phyloP scores from a whole-genome alignment of 2,888 invertebrate species.

The Troilus luridus region DNA sequence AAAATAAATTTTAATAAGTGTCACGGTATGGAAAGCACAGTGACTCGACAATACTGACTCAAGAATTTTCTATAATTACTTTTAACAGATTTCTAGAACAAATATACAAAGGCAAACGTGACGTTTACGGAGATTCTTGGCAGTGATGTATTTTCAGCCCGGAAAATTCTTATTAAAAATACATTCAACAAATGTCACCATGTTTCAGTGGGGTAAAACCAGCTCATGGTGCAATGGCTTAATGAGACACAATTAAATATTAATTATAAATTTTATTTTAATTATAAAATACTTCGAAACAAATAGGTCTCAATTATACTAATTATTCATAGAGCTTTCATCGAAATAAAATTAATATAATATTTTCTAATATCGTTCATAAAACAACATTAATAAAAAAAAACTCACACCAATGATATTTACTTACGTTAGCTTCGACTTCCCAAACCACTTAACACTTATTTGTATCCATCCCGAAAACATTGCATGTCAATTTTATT shows the following conservation, averaged over 20 bases:
- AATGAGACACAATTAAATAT: neutral
- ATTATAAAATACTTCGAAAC: neutral
- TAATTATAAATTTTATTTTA: neutral
- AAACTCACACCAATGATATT: neutral
- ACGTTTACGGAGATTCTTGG: neutral
- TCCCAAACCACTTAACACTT: too few relatives aligned
- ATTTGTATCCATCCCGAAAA: too few relatives aligned
- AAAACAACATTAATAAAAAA: neutral
- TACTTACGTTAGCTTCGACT: too few relatives aligned
- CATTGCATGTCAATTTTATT: too few relatives aligned
- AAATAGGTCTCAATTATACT: neutral
- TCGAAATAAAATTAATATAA: neutral
- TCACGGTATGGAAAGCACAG: neutral
- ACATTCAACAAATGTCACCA: neutral
- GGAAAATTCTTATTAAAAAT: neutral
- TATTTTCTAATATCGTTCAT: neutral
- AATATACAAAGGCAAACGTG: neutral
- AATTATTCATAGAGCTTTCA: neutral
- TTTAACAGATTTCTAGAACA: neutral
- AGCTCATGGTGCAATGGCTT: neutral
- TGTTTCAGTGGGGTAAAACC: neutral
- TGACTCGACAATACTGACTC: neutral
- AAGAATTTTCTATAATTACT: neutral
- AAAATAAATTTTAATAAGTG: too few relatives aligned
- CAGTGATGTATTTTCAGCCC: neutral